These are phyloP conservation scores for Epirrhoe tristata DNA, from an alignment of 2,888 invertebrate genomes.

Conservation along the genomic window DNA sequence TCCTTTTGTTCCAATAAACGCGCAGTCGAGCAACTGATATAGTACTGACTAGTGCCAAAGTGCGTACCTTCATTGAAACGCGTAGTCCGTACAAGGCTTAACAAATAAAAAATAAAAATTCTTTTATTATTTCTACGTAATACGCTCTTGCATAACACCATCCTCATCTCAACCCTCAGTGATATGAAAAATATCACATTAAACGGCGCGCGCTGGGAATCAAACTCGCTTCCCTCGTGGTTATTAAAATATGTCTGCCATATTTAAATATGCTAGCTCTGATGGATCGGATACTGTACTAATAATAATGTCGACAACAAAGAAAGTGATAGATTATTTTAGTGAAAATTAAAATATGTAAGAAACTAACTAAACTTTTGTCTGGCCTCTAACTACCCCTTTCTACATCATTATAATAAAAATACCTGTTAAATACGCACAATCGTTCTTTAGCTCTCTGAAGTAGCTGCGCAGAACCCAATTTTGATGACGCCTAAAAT, in stretches of 20 bases:
- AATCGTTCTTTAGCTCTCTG: too few species aligned
- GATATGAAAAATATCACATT: slow-evolving; percentile 83
- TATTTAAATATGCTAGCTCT: slow-evolving; percentile 68
- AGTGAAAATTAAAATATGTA: not conserved
- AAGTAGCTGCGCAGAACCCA: too few species aligned
- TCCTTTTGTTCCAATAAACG: too few species aligned
- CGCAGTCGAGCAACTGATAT: too few species aligned
- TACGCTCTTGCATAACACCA: slow-evolving; percentile 51
- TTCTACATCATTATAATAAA: not conserved
- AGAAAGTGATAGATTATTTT: slow-evolving; percentile 2
- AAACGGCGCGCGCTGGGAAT: slow-evolving; percentile 66
- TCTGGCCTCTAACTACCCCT: not conserved
- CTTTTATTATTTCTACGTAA: too few species aligned
- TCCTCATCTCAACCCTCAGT: slow-evolving; percentile 62
- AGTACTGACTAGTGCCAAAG: too few species aligned
- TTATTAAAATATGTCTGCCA: slow-evolving; percentile 75
- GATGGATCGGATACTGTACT: slow-evolving; percentile 46
- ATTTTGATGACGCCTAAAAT: too few species aligned
- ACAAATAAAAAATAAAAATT: too few species aligned
- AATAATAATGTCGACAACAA: slow-evolving; percentile 30
- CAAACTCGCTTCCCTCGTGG: slow-evolving; percentile 53
- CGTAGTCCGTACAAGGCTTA: too few species aligned
- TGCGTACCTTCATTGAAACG: too few species aligned
- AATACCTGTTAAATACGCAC: too few species aligned
- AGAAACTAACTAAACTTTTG: too few species aligned